Percentiles rank a stretch among this genome's conserved stretches.
These are phyloP conservation scores for Oenanthe oenanthe DNA, from an alignment of 2,113 vertebrate species.

Conservation along the genomic window DNA sequence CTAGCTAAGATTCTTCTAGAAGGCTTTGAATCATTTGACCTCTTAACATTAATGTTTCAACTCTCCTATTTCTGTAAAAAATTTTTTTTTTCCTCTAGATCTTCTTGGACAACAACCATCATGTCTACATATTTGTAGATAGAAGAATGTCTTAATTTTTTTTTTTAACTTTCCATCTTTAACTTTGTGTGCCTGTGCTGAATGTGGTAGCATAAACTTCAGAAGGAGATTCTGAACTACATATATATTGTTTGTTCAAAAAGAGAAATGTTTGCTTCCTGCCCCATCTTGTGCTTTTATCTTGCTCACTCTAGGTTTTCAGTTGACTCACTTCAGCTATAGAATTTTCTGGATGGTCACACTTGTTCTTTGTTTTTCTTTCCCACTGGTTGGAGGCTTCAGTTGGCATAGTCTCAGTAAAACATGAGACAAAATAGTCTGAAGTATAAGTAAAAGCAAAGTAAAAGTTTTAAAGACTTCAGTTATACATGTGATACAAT, in stretches of 20 bases:
- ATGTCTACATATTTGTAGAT: neutral
- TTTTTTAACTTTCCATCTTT: neutral
- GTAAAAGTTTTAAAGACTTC: neutral
- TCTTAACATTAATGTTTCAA: neutral
- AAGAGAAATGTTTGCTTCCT: neutral
- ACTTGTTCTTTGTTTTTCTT: neutral
- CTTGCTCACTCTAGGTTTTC: neutral
- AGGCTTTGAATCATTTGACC: neutral
- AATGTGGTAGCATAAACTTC: neutral
- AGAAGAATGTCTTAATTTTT: neutral
- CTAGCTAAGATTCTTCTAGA: neutral
- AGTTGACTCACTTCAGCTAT: neutral
- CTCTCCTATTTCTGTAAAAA: neutral
- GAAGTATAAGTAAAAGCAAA: neutral
- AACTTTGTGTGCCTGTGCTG: neutral
- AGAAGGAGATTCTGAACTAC: neutral
- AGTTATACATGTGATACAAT: neutral
- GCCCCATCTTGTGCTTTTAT: neutral
- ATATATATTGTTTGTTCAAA: rapidly evolving
- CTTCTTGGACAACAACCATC: neutral
- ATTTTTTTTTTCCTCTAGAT: neutral
- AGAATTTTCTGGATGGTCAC: neutral
- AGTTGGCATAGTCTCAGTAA: neutral
- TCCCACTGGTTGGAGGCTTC: neutral
- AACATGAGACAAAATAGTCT: neutral